These are phyloP conservation scores for Lordiphosa clarofinis DNA, from an alignment of 1,140 invertebrate genomes.

Conservation along the genomic window DNA sequence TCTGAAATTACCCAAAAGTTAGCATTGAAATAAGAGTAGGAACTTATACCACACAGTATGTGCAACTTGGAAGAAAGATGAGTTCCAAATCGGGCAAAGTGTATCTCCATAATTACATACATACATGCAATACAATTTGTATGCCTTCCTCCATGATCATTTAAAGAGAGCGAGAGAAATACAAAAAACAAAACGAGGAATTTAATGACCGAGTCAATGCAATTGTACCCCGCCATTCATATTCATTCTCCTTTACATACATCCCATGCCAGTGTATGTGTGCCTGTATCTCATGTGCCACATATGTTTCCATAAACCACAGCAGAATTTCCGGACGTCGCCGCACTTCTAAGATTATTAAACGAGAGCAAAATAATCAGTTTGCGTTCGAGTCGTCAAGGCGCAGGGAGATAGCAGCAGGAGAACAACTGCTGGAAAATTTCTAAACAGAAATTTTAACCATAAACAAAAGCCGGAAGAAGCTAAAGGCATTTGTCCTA, in stretches of 20 bases:
- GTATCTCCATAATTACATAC: too few species aligned
- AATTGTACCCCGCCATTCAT: slow-evolving; percentile 42
- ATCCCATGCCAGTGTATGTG: slow-evolving; percentile 14
- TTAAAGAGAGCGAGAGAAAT: slow-evolving; percentile 22
- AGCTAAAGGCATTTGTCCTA: slow-evolving; percentile 14
- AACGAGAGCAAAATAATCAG: slow-evolving; percentile 42
- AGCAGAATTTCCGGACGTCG: slow-evolving; percentile 54
- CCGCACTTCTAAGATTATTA: slow-evolving; percentile 56
- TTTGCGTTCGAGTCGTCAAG: slow-evolving; percentile 18
- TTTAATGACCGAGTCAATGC: slow-evolving; percentile 36
- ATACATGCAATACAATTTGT: too few species aligned
- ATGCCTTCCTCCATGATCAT: too few species aligned
- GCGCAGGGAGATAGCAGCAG: slow-evolving; percentile 16
- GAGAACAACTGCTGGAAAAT: slow-evolving; percentile 1
- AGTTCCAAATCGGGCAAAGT: too few species aligned
- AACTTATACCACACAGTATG: too few species aligned
- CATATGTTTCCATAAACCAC: slow-evolving; percentile 57
- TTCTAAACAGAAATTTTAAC: not conserved
- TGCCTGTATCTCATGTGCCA: slow-evolving; percentile 56
- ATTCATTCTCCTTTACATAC: slow-evolving; percentile 26
- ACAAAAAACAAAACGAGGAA: slow-evolving; percentile 21
- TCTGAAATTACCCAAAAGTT: too few species aligned
- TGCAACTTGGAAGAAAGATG: too few species aligned
- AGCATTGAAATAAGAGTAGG: too few species aligned
- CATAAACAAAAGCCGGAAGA: slow-evolving; percentile 2